phyloP scores from a whole-genome alignment of 2,113 vertebrate species.

The Grammomys dolichurus region DNA sequence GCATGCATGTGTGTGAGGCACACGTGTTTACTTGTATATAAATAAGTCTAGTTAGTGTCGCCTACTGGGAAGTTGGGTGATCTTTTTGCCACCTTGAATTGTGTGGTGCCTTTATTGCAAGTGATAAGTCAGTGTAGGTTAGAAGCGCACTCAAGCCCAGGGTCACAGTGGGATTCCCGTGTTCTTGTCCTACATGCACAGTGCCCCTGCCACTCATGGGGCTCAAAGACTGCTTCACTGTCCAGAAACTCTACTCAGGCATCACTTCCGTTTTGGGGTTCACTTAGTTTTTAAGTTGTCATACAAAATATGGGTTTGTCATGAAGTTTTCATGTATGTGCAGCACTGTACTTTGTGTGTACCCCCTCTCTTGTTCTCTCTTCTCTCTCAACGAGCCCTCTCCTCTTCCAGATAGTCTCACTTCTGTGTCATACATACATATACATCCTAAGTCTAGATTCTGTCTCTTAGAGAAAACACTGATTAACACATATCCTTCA shows the following conservation, averaged over 20 bases:
- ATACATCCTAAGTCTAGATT: not conserved
- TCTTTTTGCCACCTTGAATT: not conserved
- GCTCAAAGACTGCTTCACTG: not conserved
- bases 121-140: not conserved
- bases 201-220: not conserved
- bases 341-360: not conserved
- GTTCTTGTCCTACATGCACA: too few relatives aligned
- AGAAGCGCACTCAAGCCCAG: not conserved
- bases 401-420: not conserved
- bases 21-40: not conserved
- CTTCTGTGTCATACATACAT: not conserved
- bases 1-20: not conserved
- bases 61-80: not conserved
- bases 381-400: not conserved
- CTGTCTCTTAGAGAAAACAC: not conserved
- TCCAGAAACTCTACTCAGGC: not conserved
- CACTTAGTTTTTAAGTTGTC: not conserved
- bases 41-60: not conserved
- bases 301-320: not conserved
- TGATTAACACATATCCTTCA: not conserved
- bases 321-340: not conserved
- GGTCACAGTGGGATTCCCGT: not conserved
- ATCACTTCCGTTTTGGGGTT: not conserved
- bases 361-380: not conserved
- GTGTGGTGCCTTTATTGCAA: not conserved